Evolutionary conservation across 2,888 invertebrate genomes (phyloP).

Genomic region (Tenthredo mesomela): DNA sequence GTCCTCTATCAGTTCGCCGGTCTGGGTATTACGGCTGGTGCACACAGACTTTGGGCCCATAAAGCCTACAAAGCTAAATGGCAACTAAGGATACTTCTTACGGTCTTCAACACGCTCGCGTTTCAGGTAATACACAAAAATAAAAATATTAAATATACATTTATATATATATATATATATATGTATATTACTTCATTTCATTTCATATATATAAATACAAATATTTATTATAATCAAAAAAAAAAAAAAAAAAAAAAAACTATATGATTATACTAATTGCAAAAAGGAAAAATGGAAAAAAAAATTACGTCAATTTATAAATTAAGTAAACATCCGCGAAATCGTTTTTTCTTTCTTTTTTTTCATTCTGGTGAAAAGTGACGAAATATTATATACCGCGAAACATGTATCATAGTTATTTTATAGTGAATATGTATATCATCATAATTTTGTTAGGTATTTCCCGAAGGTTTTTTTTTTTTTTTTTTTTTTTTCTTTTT

Average conservation of each 20-base stretch:
- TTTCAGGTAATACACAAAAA: constrained; percentile 85
- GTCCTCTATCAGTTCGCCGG: constrained; percentile 88
- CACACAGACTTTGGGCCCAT: constrained; percentile 98
- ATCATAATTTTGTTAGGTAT: background rate
- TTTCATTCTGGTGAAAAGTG: background rate
- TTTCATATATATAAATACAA: no score
- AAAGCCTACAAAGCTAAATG: constrained; percentile 96
- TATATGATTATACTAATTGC: no score
- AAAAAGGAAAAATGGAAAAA: no score
- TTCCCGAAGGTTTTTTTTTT: background rate
- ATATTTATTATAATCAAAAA: no score
- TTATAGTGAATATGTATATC: background rate
- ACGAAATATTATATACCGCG: background rate
- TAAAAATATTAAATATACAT: background rate
- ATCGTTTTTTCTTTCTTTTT: background rate
- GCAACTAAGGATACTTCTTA: constrained; percentile 90
- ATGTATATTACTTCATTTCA: no score
- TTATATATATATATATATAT: background rate
- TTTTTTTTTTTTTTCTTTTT: background rate
- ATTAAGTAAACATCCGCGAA: no score
- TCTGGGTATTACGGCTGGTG: constrained; percentile 97
- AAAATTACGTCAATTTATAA: no score
- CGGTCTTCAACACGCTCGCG: constrained; percentile 92
- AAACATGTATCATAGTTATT: background rate
- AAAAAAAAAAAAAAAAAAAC: no score